Conservation (phyloP, 2,888 invertebrate genomes). For the Ctenicera cuprea region DNA sequence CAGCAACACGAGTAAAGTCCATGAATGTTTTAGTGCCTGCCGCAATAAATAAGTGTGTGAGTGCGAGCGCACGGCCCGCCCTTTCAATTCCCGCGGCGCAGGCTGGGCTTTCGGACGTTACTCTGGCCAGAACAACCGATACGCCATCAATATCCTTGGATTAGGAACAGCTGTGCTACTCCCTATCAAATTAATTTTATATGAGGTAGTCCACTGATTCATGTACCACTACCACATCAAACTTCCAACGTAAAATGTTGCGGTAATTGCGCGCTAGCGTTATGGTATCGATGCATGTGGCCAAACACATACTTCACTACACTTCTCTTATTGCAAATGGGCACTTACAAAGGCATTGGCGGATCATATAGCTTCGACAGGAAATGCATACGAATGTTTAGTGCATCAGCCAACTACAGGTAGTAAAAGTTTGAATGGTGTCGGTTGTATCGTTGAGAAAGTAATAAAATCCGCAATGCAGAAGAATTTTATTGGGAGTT, state of each 20-base stretch:
- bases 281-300: background rate
- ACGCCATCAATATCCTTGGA: constrained; percentile 57
- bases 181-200: constrained; percentile 56
- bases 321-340: background rate
- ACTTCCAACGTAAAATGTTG: constrained; percentile 38
- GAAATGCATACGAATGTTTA: constrained; percentile 16
- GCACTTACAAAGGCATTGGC: background rate
- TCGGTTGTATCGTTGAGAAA: background rate
- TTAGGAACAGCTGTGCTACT: constrained; percentile 57
- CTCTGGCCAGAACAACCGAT: constrained; percentile 55
- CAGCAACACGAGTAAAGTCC: constrained; percentile 50
- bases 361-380: constrained; percentile 9
- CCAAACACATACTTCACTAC: background rate
- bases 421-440: constrained; percentile 5
- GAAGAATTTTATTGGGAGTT: background rate
- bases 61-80: constrained; percentile 53
- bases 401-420: constrained; percentile 3
- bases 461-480: background rate
- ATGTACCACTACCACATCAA: constrained; percentile 45
- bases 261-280: constrained; percentile 26
- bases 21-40: constrained; percentile 53
- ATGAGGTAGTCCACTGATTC: constrained; percentile 53
- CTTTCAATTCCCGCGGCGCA: constrained; percentile 55
- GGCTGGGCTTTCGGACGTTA: constrained; percentile 49
- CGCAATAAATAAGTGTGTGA: constrained; percentile 57